Percentiles rank a stretch among this genome's conserved stretches.
phyloP scores from a whole-genome alignment of 1,140 invertebrate species.

The Coboldia fuscipes region DNA sequence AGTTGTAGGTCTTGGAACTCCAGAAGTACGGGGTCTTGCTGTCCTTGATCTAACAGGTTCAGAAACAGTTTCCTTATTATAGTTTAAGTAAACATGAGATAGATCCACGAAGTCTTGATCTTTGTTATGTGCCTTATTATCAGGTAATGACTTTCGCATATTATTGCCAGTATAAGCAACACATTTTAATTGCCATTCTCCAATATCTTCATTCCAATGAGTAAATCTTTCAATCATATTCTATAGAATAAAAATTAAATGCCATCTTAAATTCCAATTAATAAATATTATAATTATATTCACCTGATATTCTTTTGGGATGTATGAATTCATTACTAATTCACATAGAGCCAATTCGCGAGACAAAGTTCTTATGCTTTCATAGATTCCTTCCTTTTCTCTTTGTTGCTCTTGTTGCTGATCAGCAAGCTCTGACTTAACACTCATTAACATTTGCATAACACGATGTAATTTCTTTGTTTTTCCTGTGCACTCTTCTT shows the following conservation, averaged over 20 bases:
- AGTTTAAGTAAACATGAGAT: slow-evolving; percentile 20
- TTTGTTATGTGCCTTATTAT: slow-evolving; percentile 13
- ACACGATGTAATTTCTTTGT: slow-evolving; percentile 86
- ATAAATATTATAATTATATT: slow-evolving; percentile 6
- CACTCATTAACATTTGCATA: slow-evolving; percentile 53
- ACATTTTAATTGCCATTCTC: slow-evolving; percentile 94
- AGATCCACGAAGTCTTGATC: slow-evolving; percentile 18
- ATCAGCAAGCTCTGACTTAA: slow-evolving; percentile 72
- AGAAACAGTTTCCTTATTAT: slow-evolving; percentile 15
- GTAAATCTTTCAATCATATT: slow-evolving; percentile 82
- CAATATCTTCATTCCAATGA: slow-evolving; percentile 94
- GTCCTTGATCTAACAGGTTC: slow-evolving; percentile 12
- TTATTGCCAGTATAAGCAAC: slow-evolving; percentile 99
- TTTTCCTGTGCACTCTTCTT: slow-evolving; percentile 82
- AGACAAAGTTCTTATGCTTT: slow-evolving; percentile 73
- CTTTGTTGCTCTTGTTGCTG: slow-evolving; percentile 84
- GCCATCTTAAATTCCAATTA: background rate
- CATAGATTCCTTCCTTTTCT: slow-evolving; percentile 88
- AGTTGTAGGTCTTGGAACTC: slow-evolving; percentile 17
- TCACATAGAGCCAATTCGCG: slow-evolving; percentile 83
- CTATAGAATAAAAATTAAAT: slow-evolving; percentile 23
- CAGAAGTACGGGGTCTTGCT: slow-evolving; percentile 15
- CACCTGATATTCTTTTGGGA: slow-evolving; percentile 75
- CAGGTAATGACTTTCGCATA: slow-evolving; percentile 51
- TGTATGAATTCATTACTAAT: slow-evolving; percentile 66